Evolutionary conservation across 2,797 vertebrate species (phyloP), one percentile per base, ranked within the genome.

Genomic region (Staurois parvus): DNA sequence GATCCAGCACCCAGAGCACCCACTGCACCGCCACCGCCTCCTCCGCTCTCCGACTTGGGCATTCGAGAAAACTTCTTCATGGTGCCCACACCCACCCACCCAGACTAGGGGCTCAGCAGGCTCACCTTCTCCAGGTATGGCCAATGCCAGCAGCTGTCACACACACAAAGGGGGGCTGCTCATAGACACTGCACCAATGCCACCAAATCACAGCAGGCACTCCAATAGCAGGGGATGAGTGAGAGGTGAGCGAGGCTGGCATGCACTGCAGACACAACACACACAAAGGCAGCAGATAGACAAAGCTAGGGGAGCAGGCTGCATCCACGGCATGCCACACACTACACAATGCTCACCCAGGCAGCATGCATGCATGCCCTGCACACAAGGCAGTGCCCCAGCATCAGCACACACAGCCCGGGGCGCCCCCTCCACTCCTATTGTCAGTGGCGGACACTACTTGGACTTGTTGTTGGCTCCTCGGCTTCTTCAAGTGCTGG

Each of bases 51-150:
- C 0, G 96, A 96, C 93, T 94, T 96, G 73, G 97, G 97, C 96
- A 98, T 98, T 64, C 97, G 94, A 79, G 97, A 98, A 94, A 98
- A 98, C 96, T 98, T 98, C 96, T 98, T 98, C 97, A 98, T 98
- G 90, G 90, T 89, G 89, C 86, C 87, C 66, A 87, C 68, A 85
- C 88, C 81, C 88, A n/a, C n/a, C n/a, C n/a, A n/a, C n/a, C n/a
- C n/a, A n/a, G n/a, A 11, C 69, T 28, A 45, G 69, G 34, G 40
- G 34, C 34, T 34, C 15, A 24, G 6, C 17, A 70, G 30, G n/a
- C 72, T 70, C 79, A 70, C 79, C 15, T 21, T 19, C 26, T 15
- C 29, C 28, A 45, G 24, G 8, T 34, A 59, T n/a, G 40, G 4
- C 59, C 77, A 72, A 29, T 72, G 42, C 77, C 75, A 73, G 15